A percentile compares a stretch with the other conserved stretches of the same genome.
Conservation (phyloP, 2,888 invertebrate species). For the Zygogramma bicolorata region DNA sequence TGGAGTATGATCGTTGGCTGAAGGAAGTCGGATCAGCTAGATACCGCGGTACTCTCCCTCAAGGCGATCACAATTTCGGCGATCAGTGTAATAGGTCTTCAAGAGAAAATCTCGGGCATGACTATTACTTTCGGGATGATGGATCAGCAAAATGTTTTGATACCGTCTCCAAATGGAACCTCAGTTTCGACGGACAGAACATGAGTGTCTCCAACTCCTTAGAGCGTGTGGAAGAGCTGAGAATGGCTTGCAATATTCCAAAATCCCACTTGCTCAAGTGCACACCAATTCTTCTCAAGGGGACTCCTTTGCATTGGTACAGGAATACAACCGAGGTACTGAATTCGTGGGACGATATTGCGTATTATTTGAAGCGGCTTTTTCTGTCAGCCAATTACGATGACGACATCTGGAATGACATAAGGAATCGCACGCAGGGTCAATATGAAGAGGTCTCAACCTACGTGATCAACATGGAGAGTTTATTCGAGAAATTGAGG, state of each 20-base stretch:
- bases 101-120: too few species aligned
- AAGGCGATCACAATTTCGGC: too few species aligned
- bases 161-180: conserved; percentile 14
- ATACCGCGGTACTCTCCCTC: too few species aligned
- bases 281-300: conserved; percentile 41
- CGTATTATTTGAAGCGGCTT: not conserved
- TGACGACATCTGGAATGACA: conserved; percentile 23
- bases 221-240: conserved; percentile 43
- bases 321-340: conserved; percentile 24
- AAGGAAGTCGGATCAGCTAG: too few species aligned
- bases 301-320: conserved; percentile 43
- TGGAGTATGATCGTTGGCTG: too few species aligned
- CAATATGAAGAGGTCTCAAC: not conserved
- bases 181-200: not conserved
- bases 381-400: conserved; percentile 37
- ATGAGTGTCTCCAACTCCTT: conserved; percentile 7
- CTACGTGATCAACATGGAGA: not conserved
- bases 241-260: conserved; percentile 35
- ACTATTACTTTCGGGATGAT: not conserved
- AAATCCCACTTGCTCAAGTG: conserved; percentile 33
- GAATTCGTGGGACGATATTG: conserved; percentile 29
- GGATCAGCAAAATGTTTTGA: not conserved
- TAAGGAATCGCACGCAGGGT: conserved; percentile 14
- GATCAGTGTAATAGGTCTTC: too few species aligned
- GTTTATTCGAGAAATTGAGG: not conserved